phyloP scores from a whole-genome alignment of 2,797 vertebrate genomes.

The Arnoldichthys spilopterus region DNA sequence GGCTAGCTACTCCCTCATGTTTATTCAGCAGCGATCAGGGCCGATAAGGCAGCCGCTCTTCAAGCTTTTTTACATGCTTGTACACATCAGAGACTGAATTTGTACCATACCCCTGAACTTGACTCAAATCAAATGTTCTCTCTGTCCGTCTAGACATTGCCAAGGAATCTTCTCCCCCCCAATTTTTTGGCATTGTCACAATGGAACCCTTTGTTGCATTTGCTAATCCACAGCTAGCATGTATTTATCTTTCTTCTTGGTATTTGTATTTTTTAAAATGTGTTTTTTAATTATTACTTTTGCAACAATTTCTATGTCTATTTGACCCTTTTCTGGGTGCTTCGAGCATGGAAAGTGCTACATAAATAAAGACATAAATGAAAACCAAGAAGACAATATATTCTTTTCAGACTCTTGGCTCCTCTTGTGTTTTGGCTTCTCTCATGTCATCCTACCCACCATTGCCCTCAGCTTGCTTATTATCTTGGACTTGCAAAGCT shows the following conservation, averaged over 20 bases:
- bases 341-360: too few species aligned
- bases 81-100: slow-evolving; percentile 55
- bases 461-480: background rate
- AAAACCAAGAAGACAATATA: background rate
- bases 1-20: slow-evolving; percentile 53
- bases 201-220: background rate
- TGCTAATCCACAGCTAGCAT: too few species aligned
- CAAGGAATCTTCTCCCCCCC: background rate
- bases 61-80: slow-evolving; percentile 15
- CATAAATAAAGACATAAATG: too few species aligned
- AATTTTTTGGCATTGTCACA: background rate
- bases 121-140: slow-evolving; percentile 52
- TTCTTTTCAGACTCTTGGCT: background rate
- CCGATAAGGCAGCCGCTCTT: slow-evolving; percentile 57
- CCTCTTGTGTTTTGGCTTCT: background rate
- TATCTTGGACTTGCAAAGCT: background rate
- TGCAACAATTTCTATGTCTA: too few species aligned
- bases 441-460: background rate
- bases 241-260: background rate
- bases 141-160: background rate
- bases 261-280: background rate
- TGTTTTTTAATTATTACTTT: too few species aligned
- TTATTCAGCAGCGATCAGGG: slow-evolving; percentile 64
- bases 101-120: slow-evolving; percentile 47
- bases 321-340: too few species aligned